phyloP scores from a whole-genome alignment of 2,888 invertebrate species.

The Tenodera sinensis region DNA sequence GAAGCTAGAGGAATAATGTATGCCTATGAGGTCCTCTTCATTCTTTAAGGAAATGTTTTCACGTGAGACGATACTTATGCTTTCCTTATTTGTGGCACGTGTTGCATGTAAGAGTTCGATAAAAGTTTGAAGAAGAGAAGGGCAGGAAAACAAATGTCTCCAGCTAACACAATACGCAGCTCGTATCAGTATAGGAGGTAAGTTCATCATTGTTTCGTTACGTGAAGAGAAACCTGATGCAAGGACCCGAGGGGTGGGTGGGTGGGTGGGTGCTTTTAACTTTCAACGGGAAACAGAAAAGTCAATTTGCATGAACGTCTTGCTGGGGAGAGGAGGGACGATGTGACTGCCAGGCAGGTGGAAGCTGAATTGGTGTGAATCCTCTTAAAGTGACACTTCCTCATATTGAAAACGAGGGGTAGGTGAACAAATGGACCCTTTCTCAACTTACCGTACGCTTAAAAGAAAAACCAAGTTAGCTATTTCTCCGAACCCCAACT shows the following conservation, averaged over 20 bases:
- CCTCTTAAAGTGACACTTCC: neutral
- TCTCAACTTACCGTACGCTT: too few relatives aligned
- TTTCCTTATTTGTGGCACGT: neutral
- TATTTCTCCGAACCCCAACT: too few relatives aligned
- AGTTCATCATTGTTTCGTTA: neutral
- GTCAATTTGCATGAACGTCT: neutral
- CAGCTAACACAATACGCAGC: neutral
- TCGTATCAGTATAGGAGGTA: neutral
- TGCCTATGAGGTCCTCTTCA: too few relatives aligned
- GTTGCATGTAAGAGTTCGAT: neutral
- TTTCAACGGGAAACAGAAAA: neutral
- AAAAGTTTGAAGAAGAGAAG: neutral
- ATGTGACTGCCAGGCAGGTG: neutral
- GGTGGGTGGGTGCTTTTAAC: neutral
- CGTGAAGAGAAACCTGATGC: neutral
- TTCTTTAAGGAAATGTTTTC: too few relatives aligned
- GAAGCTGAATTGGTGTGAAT: neutral
- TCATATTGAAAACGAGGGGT: neutral
- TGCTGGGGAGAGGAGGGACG: neutral
- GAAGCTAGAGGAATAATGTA: too few relatives aligned
- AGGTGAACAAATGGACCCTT: too few relatives aligned
- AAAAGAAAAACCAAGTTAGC: too few relatives aligned
- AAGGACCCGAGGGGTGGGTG: neutral
- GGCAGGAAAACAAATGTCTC: neutral
- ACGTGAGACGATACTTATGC: neutral